Evolutionary conservation across 2,113 vertebrate genomes (phyloP), one percentile per base, ranked within the genome.

Genomic region (Tor tambroides): DNA sequence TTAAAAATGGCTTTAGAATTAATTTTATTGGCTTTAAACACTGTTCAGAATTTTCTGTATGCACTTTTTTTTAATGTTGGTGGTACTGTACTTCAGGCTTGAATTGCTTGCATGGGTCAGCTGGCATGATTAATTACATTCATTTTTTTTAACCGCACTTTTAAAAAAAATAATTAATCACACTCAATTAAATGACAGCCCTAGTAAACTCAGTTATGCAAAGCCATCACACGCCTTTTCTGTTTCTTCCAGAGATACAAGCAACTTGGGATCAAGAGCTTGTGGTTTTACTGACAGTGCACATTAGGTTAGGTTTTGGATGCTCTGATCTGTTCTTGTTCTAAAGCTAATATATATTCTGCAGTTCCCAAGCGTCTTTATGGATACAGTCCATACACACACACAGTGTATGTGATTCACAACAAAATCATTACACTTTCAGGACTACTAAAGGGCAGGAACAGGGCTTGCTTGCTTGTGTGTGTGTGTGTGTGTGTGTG

Each of bases 391-490:
- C 15, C 49, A 51, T 17, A 11, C 14, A 51, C 49, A 51, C 49
- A 51, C 15, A 51, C 28, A 32, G 26, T 28, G 30, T 19, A 19
- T 32, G 15, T 78, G 51, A 19, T 56, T 54, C 21, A 35, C 51
- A 79, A 59, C 51, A 23, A 6, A 79, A 32, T 32, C 28, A 32
- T 78, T 51, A 78, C 28, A 78, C 75, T 30, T 78, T 30, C 46
- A 26, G 43, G n/a, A 51, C 26, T 77, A 77, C 43, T 77, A 77
- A 77, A 77, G 46, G 26, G 26, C 15, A 77, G n/a, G 46, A 77
- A 19, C 65, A 46, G 71, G 71, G 7, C 9, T 28, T 43, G 9
- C 3, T 1, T 43, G 9, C 11, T 2, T 43, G 8, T 43, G 41
- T 43, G 6, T 41, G 38, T 41, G 38, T 41, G 7, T 41, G 41